These are phyloP conservation scores for Laothoe populi DNA, from an alignment of 2,888 invertebrate species.

Conservation along the genomic window DNA sequence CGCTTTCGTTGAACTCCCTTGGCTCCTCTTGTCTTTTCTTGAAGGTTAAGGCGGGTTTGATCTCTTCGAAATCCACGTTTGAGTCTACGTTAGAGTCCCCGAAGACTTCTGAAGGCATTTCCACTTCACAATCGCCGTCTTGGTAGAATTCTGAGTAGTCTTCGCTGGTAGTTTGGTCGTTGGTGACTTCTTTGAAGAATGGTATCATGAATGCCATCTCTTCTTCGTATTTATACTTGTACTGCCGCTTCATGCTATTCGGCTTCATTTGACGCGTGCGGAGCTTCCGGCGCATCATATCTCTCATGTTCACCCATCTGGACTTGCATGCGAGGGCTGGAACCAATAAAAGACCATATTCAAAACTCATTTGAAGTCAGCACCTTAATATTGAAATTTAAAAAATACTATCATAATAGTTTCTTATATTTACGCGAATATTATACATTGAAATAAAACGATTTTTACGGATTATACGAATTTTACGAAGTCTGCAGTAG, in stretches of 20 bases:
- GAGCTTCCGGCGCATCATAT: conserved; percentile 71
- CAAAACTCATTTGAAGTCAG: too few species aligned
- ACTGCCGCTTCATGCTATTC: conserved; percentile 33
- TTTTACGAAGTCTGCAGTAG: too few species aligned
- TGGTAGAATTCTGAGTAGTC: conserved; percentile 58
- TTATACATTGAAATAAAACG: too few species aligned
- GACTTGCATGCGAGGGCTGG: conserved; percentile 68
- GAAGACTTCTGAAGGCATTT: conserved; percentile 56
- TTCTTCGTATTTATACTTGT: conserved; percentile 74
- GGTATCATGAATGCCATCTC: conserved; percentile 69
- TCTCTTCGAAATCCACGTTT: conserved; percentile 50
- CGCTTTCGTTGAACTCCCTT: conserved; percentile 36
- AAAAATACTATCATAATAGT: too few species aligned
- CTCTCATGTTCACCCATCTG: conserved; percentile 74
- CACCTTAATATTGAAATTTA: too few species aligned
- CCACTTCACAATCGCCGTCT: conserved; percentile 51
- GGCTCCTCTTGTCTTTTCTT: conserved; percentile 46
- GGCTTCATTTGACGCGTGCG: conserved; percentile 61
- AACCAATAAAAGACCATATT: conserved; percentile 35
- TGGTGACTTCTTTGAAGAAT: conserved; percentile 56
- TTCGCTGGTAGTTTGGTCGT: conserved; percentile 39
- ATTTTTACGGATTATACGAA: too few species aligned
- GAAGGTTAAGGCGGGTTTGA: conserved; percentile 49
- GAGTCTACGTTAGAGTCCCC: conserved; percentile 48
- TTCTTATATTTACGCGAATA: too few species aligned